These are phyloP conservation scores for Deladenus siricidicola DNA, from an alignment of 2,888 invertebrate species.

Conservation along the genomic window DNA sequence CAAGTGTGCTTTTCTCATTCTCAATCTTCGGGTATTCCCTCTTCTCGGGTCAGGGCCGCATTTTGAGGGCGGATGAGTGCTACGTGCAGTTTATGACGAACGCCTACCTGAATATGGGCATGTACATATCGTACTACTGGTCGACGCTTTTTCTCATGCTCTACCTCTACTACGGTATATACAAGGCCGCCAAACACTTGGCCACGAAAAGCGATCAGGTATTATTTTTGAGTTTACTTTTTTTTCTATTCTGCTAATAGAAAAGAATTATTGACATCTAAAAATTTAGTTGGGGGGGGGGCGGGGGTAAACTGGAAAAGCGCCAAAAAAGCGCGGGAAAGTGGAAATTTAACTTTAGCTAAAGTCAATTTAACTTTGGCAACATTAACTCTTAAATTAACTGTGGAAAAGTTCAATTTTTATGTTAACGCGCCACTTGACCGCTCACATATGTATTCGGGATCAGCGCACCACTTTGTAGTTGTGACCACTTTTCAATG, in stretches of 20 bases:
- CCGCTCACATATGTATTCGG: too few species aligned
- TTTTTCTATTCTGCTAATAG: conserved; percentile 5
- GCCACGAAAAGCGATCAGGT: conserved; percentile 46
- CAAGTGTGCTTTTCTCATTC: conserved; percentile 87
- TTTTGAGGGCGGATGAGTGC: conserved; percentile 46
- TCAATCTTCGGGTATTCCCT: conserved; percentile 99
- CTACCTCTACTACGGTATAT: conserved; percentile 73
- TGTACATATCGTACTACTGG: conserved; percentile 61
- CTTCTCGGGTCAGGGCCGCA: conserved; percentile 72
- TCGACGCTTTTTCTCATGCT: conserved; percentile 88
- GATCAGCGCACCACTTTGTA: too few species aligned
- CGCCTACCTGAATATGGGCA: conserved; percentile 83
- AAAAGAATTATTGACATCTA: too few species aligned
- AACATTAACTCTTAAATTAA: background rate
- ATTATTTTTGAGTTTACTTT: background rate
- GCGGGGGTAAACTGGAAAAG: too few species aligned
- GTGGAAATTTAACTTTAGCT: background rate
- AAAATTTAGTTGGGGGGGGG: too few species aligned
- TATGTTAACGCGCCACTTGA: too few species aligned
- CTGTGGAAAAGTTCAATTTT: background rate
- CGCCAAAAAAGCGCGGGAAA: background rate
- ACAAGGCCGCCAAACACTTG: conserved; percentile 48
- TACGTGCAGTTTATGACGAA: conserved; percentile 85
- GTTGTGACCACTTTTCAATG: too few species aligned
- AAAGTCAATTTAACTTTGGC: background rate